Percentiles rank a stretch among this genome's conserved stretches.
phyloP scores from a whole-genome alignment of 1,140 invertebrate genomes.

The Delia radicum region DNA sequence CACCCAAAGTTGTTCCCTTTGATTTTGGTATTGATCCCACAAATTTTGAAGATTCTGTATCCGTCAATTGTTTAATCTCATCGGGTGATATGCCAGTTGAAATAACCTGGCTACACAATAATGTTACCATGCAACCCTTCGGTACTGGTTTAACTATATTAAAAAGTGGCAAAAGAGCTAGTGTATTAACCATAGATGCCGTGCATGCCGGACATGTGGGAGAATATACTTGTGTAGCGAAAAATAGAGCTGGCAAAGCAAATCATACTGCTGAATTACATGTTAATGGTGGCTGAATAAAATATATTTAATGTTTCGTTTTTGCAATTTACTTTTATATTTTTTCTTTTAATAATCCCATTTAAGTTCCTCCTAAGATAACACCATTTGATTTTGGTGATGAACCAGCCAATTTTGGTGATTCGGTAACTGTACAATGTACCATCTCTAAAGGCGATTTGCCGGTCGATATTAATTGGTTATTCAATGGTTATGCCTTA shows the following conservation, averaged over 20 bases:
- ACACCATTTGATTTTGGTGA: conserved; percentile 68
- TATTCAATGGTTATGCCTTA: conserved; percentile 65
- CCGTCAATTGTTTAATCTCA: conserved; percentile 66
- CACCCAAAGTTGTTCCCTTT: conserved; percentile 66
- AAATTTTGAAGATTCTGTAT: conserved; percentile 65
- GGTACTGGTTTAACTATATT: conserved; percentile 52
- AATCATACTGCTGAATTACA: conserved; percentile 60
- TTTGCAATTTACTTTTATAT: background rate
- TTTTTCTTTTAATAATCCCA: background rate
- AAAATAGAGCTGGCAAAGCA: conserved; percentile 62
- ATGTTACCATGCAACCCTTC: conserved; percentile 55
- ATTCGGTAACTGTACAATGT: conserved; percentile 68
- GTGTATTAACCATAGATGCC: conserved; percentile 59
- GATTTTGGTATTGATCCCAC: conserved; percentile 63
- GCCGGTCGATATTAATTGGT: conserved; percentile 70
- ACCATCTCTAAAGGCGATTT: conserved; percentile 71
- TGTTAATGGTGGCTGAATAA: conserved; percentile 59
- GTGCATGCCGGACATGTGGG: conserved; percentile 65
- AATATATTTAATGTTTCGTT: background rate
- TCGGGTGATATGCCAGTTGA: conserved; percentile 67
- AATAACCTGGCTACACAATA: conserved; percentile 60
- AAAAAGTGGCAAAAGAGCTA: conserved; percentile 58
- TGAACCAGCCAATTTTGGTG: conserved; percentile 69
- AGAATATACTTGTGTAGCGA: conserved; percentile 67
- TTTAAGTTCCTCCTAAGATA: conserved; percentile 64